A percentile compares a stretch with the other conserved stretches of the same genome.
These are phyloP conservation scores for Astyanax mexicanus DNA, from an alignment of 2,797 vertebrate genomes.

Conservation along the genomic window DNA sequence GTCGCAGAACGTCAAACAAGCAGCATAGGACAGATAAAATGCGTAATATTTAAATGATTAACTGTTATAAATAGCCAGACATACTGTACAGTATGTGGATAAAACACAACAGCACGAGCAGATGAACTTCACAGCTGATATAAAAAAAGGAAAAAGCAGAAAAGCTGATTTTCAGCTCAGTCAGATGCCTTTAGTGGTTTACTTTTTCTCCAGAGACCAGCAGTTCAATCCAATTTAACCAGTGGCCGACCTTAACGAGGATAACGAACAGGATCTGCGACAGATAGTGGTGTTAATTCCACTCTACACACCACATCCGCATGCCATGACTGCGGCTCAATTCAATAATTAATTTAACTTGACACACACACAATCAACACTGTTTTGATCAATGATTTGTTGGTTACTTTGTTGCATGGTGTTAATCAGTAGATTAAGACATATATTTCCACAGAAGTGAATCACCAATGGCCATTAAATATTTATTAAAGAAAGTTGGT, in stretches of 20 bases:
- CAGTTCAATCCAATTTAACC: conserved; percentile 19
- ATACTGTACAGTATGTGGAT: background rate
- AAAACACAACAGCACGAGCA: background rate
- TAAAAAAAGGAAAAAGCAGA: background rate
- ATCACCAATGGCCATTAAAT: too few relatives aligned
- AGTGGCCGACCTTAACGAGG: background rate
- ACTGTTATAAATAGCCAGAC: background rate
- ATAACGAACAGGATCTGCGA: background rate
- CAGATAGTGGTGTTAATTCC: too few relatives aligned
- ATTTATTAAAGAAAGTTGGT: too few relatives aligned
- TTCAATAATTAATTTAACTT: conserved; percentile 62
- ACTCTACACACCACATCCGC: conserved; percentile 9
- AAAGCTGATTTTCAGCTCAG: background rate
- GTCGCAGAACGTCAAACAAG: background rate
- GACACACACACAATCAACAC: background rate
- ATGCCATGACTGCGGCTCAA: conserved; percentile 17
- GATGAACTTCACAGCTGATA: conserved; percentile 1
- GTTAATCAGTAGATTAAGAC: conserved; percentile 8
- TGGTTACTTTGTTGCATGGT: conserved; percentile 24
- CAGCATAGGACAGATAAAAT: background rate
- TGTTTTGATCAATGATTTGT: conserved; percentile 41
- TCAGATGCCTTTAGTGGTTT: background rate
- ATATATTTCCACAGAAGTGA: too few relatives aligned
- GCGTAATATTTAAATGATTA: background rate
- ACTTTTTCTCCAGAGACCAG: background rate